phyloP scores from a whole-genome alignment of 2,888 invertebrate species.

The Callyntrura sp. region DNA sequence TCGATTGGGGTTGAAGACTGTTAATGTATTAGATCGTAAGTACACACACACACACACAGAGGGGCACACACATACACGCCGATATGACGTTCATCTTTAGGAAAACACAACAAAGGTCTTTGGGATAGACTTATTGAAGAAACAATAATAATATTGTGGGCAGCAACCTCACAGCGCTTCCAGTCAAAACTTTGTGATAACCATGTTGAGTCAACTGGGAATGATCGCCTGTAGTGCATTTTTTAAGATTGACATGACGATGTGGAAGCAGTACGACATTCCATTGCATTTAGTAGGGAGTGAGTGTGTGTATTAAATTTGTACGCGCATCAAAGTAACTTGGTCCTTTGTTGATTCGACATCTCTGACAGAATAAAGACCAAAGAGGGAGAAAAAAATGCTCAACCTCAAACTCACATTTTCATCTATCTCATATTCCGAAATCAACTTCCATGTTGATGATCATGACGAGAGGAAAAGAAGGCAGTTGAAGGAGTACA shows the following conservation, averaged over 20 bases:
- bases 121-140: background rate
- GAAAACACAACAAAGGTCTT: background rate
- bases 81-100: background rate
- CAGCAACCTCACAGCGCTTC: conserved; percentile 38
- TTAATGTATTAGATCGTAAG: conserved; percentile 13
- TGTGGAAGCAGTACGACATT: conserved; percentile 64
- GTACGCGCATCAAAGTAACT: background rate
- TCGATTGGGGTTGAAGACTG: conserved; percentile 1
- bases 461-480: conserved; percentile 7
- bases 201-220: conserved; percentile 25
- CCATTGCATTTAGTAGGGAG: conserved; percentile 21
- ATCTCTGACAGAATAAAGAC: conserved; percentile 65
- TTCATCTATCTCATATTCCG: conserved; percentile 20
- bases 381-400: conserved; percentile 42
- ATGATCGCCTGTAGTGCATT: conserved; percentile 63
- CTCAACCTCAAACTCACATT: conserved; percentile 15
- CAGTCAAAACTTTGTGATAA: conserved; percentile 63
- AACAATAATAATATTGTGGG: background rate
- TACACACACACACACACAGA: background rate
- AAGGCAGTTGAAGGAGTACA: conserved; percentile 71
- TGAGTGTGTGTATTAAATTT: background rate
- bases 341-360: conserved; percentile 76
- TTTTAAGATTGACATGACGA: conserved; percentile 64
- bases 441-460: conserved; percentile 42
- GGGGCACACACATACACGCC: background rate